Evolutionary conservation across 2,888 invertebrate genomes (phyloP).

Genomic region (Microctonus aethiopoides): DNA sequence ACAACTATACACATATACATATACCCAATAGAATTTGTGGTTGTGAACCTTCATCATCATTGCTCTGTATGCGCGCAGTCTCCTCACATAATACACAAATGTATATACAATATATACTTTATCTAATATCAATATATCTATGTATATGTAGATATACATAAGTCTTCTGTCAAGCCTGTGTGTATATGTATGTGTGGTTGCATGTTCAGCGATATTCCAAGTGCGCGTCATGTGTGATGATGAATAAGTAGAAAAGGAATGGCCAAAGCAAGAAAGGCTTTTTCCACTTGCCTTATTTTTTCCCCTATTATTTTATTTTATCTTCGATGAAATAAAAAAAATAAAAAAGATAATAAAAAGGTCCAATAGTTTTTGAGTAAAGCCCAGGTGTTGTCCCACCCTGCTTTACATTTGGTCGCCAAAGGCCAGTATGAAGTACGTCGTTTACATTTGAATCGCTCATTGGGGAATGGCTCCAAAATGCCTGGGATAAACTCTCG

Average conservation of each 20-base stretch:
- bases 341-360: not conserved
- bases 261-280: not conserved
- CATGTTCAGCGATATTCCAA: slow-evolving; percentile 30
- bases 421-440: slow-evolving; percentile 59
- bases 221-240: not conserved
- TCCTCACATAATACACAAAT: slow-evolving; percentile 9
- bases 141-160: slow-evolving; percentile 25
- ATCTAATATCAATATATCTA: slow-evolving; percentile 21
- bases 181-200: slow-evolving; percentile 23
- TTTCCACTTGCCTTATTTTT: not conserved
- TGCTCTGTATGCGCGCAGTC: not conserved
- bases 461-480: slow-evolving; percentile 39
- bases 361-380: slow-evolving; percentile 18
- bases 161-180: slow-evolving; percentile 29
- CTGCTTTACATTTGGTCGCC: slow-evolving; percentile 48
- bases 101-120: too few species aligned
- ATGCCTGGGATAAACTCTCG: slow-evolving; percentile 1
- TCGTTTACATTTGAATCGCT: slow-evolving; percentile 63
- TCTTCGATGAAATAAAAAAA: not conserved
- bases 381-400: slow-evolving; percentile 36
- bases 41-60: slow-evolving; percentile 17
- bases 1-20: slow-evolving; percentile 36
- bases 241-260: not conserved
- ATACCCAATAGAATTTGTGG: slow-evolving; percentile 62
- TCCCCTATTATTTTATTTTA: not conserved